Conservation (phyloP, 1,140 invertebrate genomes). For the Bradynema listronoti region DNA sequence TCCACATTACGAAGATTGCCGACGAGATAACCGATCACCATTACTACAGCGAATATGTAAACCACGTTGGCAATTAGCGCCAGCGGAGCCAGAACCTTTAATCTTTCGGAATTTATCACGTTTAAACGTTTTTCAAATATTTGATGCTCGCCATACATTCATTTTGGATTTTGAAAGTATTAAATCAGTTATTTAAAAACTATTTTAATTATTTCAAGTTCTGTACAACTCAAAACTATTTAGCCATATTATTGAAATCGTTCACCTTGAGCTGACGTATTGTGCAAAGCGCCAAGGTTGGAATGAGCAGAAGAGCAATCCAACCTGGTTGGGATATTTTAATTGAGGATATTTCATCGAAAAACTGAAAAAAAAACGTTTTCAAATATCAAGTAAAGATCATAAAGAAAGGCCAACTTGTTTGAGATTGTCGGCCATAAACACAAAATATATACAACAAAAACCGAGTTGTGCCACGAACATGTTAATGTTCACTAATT, state of each 20-base stretch:
- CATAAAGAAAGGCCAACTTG: conserved; percentile 37
- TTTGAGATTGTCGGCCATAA: conserved; percentile 71
- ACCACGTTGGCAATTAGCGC: conserved; percentile 41
- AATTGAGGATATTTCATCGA: conserved; percentile 34
- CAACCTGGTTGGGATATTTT: conserved; percentile 38
- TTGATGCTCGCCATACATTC: too few species aligned
- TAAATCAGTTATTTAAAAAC: too few species aligned
- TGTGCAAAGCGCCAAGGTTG: conserved; percentile 38
- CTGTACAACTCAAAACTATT: too few species aligned
- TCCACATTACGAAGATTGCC: conserved; percentile 26
- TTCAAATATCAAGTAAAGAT: conserved; percentile 1
- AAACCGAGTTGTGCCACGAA: conserved; percentile 87
- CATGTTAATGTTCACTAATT: conserved; percentile 61
- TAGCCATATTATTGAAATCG: too few species aligned
- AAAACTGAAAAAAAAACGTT: conserved; percentile 30
- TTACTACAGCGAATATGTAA: conserved; percentile 38
- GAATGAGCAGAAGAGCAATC: conserved; percentile 38
- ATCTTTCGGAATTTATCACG: too few species aligned
- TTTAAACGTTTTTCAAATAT: too few species aligned
- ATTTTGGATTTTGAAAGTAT: too few species aligned
- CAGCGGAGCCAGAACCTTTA: conserved; percentile 36
- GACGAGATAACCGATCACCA: conserved; percentile 38
- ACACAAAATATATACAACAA: conserved; percentile 90
- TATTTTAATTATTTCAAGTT: too few species aligned
- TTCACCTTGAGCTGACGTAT: conserved; percentile 46